Conservation (phyloP, 2,888 invertebrate genomes). For the Auanema freiburgensis region DNA sequence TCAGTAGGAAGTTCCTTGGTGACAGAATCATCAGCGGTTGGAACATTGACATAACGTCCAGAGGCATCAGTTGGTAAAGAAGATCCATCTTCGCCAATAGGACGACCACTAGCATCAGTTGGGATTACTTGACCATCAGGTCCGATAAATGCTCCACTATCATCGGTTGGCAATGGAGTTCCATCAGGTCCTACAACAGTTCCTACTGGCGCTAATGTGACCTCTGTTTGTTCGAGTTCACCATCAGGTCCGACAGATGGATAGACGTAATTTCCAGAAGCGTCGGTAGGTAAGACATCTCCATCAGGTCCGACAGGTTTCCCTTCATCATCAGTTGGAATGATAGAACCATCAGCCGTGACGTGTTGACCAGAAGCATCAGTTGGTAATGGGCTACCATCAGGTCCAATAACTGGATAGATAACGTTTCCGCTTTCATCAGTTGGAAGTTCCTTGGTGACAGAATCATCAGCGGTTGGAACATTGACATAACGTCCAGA, state of each 20-base stretch:
- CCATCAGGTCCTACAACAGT: slow-evolving; percentile 15
- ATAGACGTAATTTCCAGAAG: slow-evolving; percentile 28
- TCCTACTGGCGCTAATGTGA: slow-evolving; percentile 5
- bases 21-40: too few relatives aligned
- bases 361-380: slow-evolving; percentile 22
- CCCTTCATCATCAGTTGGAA: slow-evolving; percentile 20
- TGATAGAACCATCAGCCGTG: slow-evolving; percentile 9
- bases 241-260: slow-evolving; percentile 27
- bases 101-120: slow-evolving; percentile 31
- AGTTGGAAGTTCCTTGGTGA: slow-evolving; percentile 23
- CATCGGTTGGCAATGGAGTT: slow-evolving; percentile 4
- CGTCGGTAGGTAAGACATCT: slow-evolving; percentile 35
- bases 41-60: too few relatives aligned
- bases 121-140: slow-evolving; percentile 14
- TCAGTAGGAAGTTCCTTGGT: too few relatives aligned
- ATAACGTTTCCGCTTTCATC: slow-evolving; percentile 19
- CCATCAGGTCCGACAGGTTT: slow-evolving; percentile 18
- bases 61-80: too few relatives aligned
- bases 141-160: slow-evolving; percentile 4
- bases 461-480: too few relatives aligned
- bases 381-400: slow-evolving; percentile 23
- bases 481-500: too few relatives aligned
- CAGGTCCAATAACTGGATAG: slow-evolving; percentile 17
- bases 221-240: slow-evolving; percentile 13
- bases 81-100: too few relatives aligned